Evolutionary conservation across 64 coral and sea anemone species (phyloP).

Genomic region (Platygyra sinensis): DNA sequence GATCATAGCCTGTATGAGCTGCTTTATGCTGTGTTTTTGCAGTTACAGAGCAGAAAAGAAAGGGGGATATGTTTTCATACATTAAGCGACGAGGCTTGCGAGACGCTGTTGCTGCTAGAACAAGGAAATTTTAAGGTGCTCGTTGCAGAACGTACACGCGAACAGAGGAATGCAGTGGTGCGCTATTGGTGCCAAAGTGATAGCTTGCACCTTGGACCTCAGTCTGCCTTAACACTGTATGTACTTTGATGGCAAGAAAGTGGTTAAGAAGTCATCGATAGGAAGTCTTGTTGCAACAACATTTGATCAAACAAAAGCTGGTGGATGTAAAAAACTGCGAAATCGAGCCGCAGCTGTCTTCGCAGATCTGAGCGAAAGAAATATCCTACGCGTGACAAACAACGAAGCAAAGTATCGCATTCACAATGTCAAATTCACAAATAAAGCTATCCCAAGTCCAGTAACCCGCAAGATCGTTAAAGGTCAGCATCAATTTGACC

Average conservation of each 20-base stretch:
- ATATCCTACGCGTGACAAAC: conserved; percentile 51
- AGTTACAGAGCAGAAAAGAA: conserved; percentile 6
- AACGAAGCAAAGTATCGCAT: too few relatives aligned
- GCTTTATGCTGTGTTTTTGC: not conserved
- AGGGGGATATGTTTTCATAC: conserved; percentile 6
- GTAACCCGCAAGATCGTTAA: conserved; percentile 16
- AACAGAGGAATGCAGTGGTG: too few relatives aligned
- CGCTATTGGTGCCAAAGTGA: too few relatives aligned
- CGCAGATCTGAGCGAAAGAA: conserved; percentile 28
- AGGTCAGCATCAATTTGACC: conserved; percentile 38
- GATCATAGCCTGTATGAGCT: not conserved
- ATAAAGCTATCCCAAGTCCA: conserved; percentile 16
- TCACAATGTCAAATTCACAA: too few relatives aligned
- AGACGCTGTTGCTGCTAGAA: too few relatives aligned
- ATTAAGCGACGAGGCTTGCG: too few relatives aligned
- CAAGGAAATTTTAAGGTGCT: too few relatives aligned
- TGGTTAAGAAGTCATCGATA: conserved; percentile 58
- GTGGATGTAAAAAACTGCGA: conserved; percentile 23
- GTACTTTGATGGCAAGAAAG: conserved; percentile 56
- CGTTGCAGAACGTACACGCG: too few relatives aligned
- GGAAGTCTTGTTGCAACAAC: conserved; percentile 38
- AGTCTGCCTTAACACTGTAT: conserved; percentile 52
- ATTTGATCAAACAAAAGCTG: too few relatives aligned
- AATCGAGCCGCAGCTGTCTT: conserved; percentile 20
- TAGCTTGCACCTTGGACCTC: too few relatives aligned